Evolutionary conservation across 2,888 invertebrate genomes (phyloP), one percentile per base, ranked within the genome.

Genomic region (Sinohyriopsis cumingii): DNA sequence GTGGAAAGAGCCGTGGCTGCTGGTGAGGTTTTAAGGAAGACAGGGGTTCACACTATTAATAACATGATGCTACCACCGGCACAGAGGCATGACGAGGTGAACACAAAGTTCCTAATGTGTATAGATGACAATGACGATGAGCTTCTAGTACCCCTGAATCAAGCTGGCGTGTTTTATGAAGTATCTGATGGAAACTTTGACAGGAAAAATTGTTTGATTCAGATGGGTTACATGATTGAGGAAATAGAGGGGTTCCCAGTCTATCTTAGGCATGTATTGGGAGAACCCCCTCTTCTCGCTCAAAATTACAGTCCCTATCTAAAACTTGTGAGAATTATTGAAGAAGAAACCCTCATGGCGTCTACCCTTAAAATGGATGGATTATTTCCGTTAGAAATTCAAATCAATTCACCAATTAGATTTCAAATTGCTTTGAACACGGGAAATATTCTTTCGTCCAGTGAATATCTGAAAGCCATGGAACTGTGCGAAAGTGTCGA

Each of bases 401-500:
- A 77, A 57, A 77, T 70, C 20, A 69, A 67, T 53, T 77, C 77
- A 3, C 73, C 75, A 5, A 73, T 77, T 5, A 75, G 60, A 59
- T 77, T 77, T 63, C 73, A 77, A 68, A 77, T 77, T n/a, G 71
- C 77, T 2, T 62, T 77, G 20, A 77, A 75, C 56, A 77, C 75
- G 6, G 75, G 70, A 9, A 77, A 73, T 70, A 59, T 77, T 5
- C 73, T 75, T 25, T 66, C 67, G 18, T 70, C 69, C 56, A n/a
- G 65, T 7, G 75, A 75, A 22, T 77, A 77, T 53, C 63, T 65
- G n/a, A 72, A 77, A 45, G 75, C 77, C 5, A 64, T 75, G 4
- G 68, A 73, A 45, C 60, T 77, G 66, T 77, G 77, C 60, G 71
- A 72, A 22, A 73, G 63, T 45, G 65, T 77, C n/a, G 63, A 59